Conservation (phyloP, 2,113 vertebrate genomes). For the Oryzias celebensis region DNA sequence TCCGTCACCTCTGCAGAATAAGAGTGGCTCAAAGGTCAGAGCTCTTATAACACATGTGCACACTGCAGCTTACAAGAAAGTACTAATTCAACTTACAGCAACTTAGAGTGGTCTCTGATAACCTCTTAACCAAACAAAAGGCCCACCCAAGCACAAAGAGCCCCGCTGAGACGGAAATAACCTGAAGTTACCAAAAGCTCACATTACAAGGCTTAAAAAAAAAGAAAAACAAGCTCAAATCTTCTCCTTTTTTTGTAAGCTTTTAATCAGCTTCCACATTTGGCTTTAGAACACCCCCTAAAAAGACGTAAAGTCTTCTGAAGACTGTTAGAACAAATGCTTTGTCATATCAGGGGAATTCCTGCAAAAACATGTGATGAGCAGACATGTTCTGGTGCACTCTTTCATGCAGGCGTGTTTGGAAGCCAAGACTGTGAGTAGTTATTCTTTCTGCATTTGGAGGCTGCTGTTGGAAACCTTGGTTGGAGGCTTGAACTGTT, state of each 20-base stretch:
- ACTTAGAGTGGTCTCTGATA: slow-evolving; percentile 57
- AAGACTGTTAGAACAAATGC: slow-evolving; percentile 19
- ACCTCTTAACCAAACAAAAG: slow-evolving; percentile 69
- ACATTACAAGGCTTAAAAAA: slow-evolving; percentile 37
- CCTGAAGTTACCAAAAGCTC: slow-evolving; percentile 58
- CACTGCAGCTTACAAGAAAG: slow-evolving; percentile 51
- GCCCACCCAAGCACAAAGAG: slow-evolving; percentile 55
- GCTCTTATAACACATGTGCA: slow-evolving; percentile 23
- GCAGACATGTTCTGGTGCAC: slow-evolving; percentile 42
- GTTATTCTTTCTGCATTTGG: slow-evolving; percentile 9
- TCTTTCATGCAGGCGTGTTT: slow-evolving; percentile 41
- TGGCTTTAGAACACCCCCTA: slow-evolving; percentile 1
- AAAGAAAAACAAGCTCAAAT: slow-evolving; percentile 10
- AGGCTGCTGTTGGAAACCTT: slow-evolving; percentile 63
- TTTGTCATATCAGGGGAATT: slow-evolving; percentile 46
- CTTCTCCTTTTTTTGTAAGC: slow-evolving; percentile 1
- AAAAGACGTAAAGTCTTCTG: slow-evolving; percentile 5
- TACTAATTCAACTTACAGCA: slow-evolving; percentile 62
- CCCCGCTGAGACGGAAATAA: slow-evolving; percentile 59
- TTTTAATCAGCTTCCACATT: slow-evolving; percentile 4
- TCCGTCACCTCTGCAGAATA: slow-evolving; percentile 1
- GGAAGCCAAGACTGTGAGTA: slow-evolving; percentile 29
- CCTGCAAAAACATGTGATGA: slow-evolving; percentile 52
- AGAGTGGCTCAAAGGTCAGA: slow-evolving; percentile 5
- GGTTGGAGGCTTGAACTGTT: slow-evolving; percentile 50